A percentile compares a stretch with the other conserved stretches of the same genome.
These are phyloP conservation scores for Triplophysa siluroides DNA, from an alignment of 2,113 vertebrate genomes.

Conservation along the genomic window DNA sequence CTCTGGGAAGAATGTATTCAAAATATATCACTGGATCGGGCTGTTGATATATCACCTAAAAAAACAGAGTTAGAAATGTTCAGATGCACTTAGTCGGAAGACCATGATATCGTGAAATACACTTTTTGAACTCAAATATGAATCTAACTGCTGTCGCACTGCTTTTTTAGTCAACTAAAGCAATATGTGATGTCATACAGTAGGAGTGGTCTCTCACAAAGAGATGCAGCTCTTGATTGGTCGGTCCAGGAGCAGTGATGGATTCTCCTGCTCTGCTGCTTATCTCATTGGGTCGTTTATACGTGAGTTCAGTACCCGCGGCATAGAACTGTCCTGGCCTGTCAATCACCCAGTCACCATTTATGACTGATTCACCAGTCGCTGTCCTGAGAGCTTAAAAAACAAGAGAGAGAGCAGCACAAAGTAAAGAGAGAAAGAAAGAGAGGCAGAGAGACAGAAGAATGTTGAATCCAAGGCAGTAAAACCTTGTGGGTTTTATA, in stretches of 20 bases:
- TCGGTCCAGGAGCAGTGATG: slow-evolving; percentile 85
- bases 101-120: neutral
- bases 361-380: slow-evolving; percentile 86
- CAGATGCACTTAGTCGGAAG: neutral
- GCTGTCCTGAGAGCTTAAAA: slow-evolving; percentile 80
- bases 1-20: slow-evolving; percentile 66
- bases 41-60: slow-evolving; percentile 75
- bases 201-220: slow-evolving; percentile 62
- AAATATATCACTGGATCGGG: slow-evolving; percentile 67
- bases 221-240: slow-evolving; percentile 82
- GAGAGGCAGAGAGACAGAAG: neutral
- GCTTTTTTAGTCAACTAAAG: neutral
- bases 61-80: neutral
- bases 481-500: neutral
- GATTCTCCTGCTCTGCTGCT: slow-evolving; percentile 89
- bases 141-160: neutral
- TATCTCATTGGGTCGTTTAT: slow-evolving; percentile 90
- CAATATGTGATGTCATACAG: slow-evolving; percentile 25
- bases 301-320: slow-evolving; percentile 84
- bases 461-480: neutral
- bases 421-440: too few relatives aligned
- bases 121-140: too few relatives aligned
- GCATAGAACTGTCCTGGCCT: slow-evolving; percentile 84
- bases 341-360: slow-evolving; percentile 92
- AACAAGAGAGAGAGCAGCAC: neutral